These are phyloP conservation scores for Halyomorpha halys DNA, from an alignment of 1,140 invertebrate genomes.

Conservation along the genomic window DNA sequence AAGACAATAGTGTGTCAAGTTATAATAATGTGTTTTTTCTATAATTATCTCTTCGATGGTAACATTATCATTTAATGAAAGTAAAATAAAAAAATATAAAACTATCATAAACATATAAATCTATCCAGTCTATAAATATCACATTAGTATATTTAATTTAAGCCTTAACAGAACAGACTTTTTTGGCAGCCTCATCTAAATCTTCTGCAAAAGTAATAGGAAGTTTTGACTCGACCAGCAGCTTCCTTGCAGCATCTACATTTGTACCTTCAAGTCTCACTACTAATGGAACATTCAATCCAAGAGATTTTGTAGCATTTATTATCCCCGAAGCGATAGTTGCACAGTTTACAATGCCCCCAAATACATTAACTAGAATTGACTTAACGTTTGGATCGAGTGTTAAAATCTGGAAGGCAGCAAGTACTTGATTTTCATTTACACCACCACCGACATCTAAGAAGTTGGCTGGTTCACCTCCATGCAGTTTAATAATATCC, in stretches of 20 bases:
- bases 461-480: conserved; percentile 68
- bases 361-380: conserved; percentile 97
- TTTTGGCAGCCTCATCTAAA: conserved; percentile 85
- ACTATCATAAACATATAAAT: no score
- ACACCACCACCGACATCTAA: conserved; percentile 70
- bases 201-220: conserved; percentile 69
- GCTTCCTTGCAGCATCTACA: conserved; percentile 51
- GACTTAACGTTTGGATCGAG: conserved; percentile 83
- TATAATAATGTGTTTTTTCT: no score
- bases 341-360: conserved; percentile 97
- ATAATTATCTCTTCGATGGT: no score
- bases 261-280: conserved; percentile 90
- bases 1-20: no score
- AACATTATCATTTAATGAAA: no score
- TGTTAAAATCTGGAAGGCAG: conserved; percentile 59
- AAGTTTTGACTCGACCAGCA: conserved; percentile 72
- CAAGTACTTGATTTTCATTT: conserved; percentile 59
- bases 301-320: conserved; percentile 67
- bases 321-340: conserved; percentile 93
- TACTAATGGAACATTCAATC: conserved; percentile 77
- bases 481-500: conserved; percentile 66
- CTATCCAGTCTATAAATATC: no score
- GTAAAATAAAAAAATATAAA: no score
- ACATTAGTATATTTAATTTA: background rate
- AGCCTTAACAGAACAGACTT: conserved; percentile 43